phyloP scores from a whole-genome alignment of 2,888 invertebrate genomes.

The Ectemnius continuus region DNA sequence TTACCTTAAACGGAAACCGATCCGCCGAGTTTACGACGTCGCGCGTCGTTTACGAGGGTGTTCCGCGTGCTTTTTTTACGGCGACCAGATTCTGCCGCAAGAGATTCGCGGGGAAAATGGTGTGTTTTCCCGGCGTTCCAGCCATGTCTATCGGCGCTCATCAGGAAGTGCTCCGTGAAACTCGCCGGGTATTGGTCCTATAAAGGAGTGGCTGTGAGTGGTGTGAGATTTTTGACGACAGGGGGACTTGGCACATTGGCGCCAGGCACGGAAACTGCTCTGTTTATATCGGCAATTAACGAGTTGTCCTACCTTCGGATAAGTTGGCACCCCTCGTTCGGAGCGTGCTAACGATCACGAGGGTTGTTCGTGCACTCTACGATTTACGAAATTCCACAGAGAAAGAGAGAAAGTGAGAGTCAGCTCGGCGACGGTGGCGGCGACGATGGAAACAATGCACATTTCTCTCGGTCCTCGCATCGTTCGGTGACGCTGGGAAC shows the following conservation, averaged over 20 bases:
- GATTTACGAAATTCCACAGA: constrained; percentile 58
- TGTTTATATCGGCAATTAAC: constrained; percentile 73
- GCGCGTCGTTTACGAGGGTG: constrained; percentile 29
- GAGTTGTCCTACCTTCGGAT: constrained; percentile 58
- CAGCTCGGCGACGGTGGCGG: too few species aligned
- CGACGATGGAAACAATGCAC: constrained; percentile 10
- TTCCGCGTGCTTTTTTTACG: constrained; percentile 23
- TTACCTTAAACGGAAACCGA: constrained; percentile 32
- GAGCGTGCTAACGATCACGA: constrained; percentile 53
- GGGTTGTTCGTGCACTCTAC: constrained; percentile 27
- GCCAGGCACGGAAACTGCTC: constrained; percentile 61
- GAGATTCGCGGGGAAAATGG: neutral
- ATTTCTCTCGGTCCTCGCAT: neutral
- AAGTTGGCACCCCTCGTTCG: constrained; percentile 47
- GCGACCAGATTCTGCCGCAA: neutral
- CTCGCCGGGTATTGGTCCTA: constrained; percentile 58
- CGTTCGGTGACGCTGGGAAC: constrained; percentile 17
- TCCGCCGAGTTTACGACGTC: neutral
- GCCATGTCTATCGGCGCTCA: constrained; percentile 30
- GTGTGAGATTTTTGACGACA: constrained; percentile 37
- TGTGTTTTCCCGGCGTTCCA: constrained; percentile 1
- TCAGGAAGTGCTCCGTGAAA: constrained; percentile 57
- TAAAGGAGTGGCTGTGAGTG: constrained; percentile 55
- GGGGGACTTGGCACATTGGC: constrained; percentile 38
- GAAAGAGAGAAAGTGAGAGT: neutral